Evolutionary conservation across 2,113 vertebrate genomes (phyloP).

Genomic region (Corydoras sp.): DNA sequence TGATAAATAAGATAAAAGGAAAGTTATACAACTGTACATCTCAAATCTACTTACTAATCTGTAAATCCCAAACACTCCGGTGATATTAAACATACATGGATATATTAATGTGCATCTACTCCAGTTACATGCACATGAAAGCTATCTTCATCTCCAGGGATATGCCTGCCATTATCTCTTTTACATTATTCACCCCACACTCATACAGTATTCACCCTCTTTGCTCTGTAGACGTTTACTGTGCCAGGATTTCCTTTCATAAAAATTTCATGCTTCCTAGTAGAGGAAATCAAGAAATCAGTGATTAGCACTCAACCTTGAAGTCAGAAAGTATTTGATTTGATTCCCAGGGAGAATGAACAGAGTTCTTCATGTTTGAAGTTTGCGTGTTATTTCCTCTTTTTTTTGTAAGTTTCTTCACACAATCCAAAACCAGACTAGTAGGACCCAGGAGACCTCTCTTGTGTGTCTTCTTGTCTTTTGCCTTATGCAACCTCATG

Average conservation of each 20-base stretch:
- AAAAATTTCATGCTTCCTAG: conserved; percentile 37
- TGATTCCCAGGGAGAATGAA: too few relatives aligned
- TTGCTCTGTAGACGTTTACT: conserved; percentile 27
- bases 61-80: background rate
- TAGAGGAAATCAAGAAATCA: background rate
- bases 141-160: conserved; percentile 32
- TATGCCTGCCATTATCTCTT: conserved; percentile 38
- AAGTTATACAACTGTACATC: background rate
- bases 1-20: too few relatives aligned
- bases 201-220: conserved; percentile 27
- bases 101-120: conserved; percentile 23
- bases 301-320: background rate
- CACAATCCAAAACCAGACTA: too few relatives aligned
- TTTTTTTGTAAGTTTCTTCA: too few relatives aligned
- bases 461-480: too few relatives aligned
- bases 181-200: conserved; percentile 40
- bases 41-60: background rate
- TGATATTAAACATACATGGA: conserved; percentile 11
- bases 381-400: too few relatives aligned
- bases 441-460: too few relatives aligned
- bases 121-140: conserved; percentile 37
- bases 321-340: too few relatives aligned
- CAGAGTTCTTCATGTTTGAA: too few relatives aligned
- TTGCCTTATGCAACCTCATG: too few relatives aligned
- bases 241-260: conserved; percentile 40